Base-by-base conservation (phyloP, 1,140 invertebrate genomes). In the Zeugodacus cucurbitae region DNA sequence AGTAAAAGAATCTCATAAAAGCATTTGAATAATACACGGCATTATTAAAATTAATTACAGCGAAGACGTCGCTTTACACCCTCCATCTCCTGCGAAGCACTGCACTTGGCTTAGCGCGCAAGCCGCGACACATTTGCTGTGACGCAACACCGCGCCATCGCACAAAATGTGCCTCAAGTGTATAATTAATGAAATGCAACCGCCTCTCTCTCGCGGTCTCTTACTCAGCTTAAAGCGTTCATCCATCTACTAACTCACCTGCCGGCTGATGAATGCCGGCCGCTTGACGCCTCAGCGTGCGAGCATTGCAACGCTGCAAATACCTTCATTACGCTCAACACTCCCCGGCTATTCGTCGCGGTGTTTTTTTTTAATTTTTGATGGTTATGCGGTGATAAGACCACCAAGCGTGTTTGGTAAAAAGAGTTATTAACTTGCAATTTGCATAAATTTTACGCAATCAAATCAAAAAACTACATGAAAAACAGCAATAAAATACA, bases 21-120 rank as follows among this genome's bases (percentile, higher is more conserved):
- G 88, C 87, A 92, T 92, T 92, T 89, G 90, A 90, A 92, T 92
- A 92, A 92, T 92, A 90, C 89, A 87, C 89, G 90, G 90, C 90
- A 91, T 92, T 92, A 92, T 92, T 91, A 90, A 91, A 92, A 92
- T 92, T 92, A 92, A 91, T 92, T 92, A 92, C 89, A 90, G 89
- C 90, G 91, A 89, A 89, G 91, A 92, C 91, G 91, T 92, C 91
- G 90, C 92, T 92, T 91, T 92, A 92, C 91, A 92, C 41, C 70
- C 74, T 34, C 22, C 74, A 14, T 29, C 26, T 32, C 32, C 14
- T 54, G 7, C 20, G 14, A 20, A 17, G 37, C 7, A 48, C 44
- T 10, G 2, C 26, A 54, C 74, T 48, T 74, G 70, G 37, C 74
- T 82, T 74, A 34, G 37, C 74, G 14, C 67, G 41, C 70, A 44